Percentiles rank a stretch among this genome's conserved stretches.
Conservation (phyloP, 2,113 vertebrate species). For the Atherinomorus stipes region DNA sequence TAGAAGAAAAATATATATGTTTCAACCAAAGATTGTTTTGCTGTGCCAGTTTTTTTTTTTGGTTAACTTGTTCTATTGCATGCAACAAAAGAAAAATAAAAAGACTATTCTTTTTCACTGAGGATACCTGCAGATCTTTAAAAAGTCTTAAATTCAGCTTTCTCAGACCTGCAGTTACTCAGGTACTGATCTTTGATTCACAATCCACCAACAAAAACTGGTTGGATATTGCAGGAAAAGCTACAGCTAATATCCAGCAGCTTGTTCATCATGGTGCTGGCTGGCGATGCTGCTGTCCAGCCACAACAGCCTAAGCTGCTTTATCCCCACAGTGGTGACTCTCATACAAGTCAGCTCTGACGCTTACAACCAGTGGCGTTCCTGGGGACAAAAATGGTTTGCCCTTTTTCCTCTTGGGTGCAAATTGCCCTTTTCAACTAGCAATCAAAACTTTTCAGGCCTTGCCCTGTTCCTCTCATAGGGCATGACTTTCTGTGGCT, state of each 20-base stretch:
- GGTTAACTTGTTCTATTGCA: not conserved
- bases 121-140: too few species aligned
- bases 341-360: constrained; percentile 52
- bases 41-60: not conserved
- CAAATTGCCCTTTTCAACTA: constrained; percentile 75
- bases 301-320: constrained; percentile 39
- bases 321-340: constrained; percentile 26
- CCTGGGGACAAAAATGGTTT: constrained; percentile 51
- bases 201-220: too few species aligned
- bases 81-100: too few species aligned
- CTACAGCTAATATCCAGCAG: constrained; percentile 46
- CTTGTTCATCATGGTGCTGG: constrained; percentile 35
- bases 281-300: constrained; percentile 30
- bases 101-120: too few species aligned
- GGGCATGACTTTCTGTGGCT: constrained; percentile 58
- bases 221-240: constrained; percentile 15
- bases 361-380: constrained; percentile 63
- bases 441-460: constrained; percentile 65
- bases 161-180: too few species aligned
- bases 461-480: constrained; percentile 46
- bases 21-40: not conserved
- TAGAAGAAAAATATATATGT: too few species aligned
- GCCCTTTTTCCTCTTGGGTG: constrained; percentile 69
- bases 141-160: too few species aligned
- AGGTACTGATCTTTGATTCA: too few species aligned